A percentile compares a stretch with the other conserved stretches of the same genome.
Conservation (phyloP, 2,113 vertebrate species). For the Rhabdomys dilectus region DNA sequence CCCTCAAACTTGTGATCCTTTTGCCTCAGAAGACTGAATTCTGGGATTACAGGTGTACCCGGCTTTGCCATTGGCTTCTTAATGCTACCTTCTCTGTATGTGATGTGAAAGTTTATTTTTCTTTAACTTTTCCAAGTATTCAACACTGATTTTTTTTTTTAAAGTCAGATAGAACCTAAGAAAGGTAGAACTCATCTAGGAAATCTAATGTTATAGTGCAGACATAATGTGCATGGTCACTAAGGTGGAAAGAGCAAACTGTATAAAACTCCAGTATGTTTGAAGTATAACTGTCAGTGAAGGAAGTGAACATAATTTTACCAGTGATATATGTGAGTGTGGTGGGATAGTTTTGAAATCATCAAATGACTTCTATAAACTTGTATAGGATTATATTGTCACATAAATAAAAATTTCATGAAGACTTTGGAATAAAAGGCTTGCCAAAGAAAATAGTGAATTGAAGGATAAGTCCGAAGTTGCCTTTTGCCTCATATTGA, state of each 20-base stretch:
- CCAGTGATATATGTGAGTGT: slow-evolving; percentile 52
- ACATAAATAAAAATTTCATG: slow-evolving; percentile 71
- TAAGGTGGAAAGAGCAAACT: slow-evolving; percentile 30
- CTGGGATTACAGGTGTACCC: not conserved
- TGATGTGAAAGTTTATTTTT: slow-evolving; percentile 38
- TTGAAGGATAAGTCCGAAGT: not conserved
- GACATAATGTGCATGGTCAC: slow-evolving; percentile 8
- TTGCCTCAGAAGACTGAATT: not conserved
- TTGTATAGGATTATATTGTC: slow-evolving; percentile 70
- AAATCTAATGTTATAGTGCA: not conserved
- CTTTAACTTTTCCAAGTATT: slow-evolving; percentile 16
- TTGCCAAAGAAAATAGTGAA: slow-evolving; percentile 16
- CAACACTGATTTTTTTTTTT: slow-evolving; percentile 24
- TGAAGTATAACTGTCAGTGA: slow-evolving; percentile 45
- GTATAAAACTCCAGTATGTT: slow-evolving; percentile 19
- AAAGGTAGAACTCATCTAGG: slow-evolving; percentile 49
- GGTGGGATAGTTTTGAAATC: slow-evolving; percentile 71
- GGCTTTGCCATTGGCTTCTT: not conserved
- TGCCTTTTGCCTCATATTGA: slow-evolving; percentile 37
- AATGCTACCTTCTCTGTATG: not conserved
- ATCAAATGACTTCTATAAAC: slow-evolving; percentile 64
- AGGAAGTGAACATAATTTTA: slow-evolving; percentile 63
- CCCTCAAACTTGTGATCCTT: not conserved
- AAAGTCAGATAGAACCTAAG: not conserved
- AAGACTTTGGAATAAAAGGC: slow-evolving; percentile 59